Conservation (phyloP, 1,140 invertebrate genomes). For the Danaus plexippus region DNA sequence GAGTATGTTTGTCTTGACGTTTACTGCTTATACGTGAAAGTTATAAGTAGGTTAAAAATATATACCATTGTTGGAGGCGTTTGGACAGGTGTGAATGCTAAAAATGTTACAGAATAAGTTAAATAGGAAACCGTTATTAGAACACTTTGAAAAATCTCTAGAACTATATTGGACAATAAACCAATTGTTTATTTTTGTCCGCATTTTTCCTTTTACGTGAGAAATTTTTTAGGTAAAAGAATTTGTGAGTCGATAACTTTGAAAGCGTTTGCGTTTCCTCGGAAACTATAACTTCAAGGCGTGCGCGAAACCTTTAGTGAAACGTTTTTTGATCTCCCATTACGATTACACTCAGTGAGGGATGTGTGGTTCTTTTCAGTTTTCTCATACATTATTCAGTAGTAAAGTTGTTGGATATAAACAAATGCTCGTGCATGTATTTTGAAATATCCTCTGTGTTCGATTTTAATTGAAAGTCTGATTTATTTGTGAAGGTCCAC, state of each 20-base stretch:
- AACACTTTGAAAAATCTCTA: constrained; percentile 9
- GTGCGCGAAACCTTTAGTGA: constrained; percentile 8
- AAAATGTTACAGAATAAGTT: constrained; percentile 10
- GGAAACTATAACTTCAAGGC: constrained; percentile 13
- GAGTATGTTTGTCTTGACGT: constrained; percentile 17
- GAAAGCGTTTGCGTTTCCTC: constrained; percentile 2
- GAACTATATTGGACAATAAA: no score
- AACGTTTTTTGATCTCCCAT: constrained; percentile 19
- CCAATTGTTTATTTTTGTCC: no score
- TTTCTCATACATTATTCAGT: no score
- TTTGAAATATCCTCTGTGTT: constrained; percentile 5
- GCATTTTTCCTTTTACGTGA: no score
- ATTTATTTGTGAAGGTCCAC: constrained; percentile 10
- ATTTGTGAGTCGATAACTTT: no score
- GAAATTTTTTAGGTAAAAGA: no score
- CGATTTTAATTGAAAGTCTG: constrained; percentile 9
- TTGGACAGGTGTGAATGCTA: constrained; percentile 19
- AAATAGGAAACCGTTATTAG: constrained; percentile 5
- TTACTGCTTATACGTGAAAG: constrained; percentile 24
- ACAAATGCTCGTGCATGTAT: not conserved
- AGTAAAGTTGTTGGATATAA: no score
- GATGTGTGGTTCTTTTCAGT: no score
- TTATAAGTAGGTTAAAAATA: constrained; percentile 33
- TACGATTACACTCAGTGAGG: no score
- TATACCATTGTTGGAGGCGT: constrained; percentile 18